A percentile compares a stretch with the other conserved stretches of the same genome.
These are phyloP conservation scores for Syrista parreyssii DNA, from an alignment of 2,888 invertebrate species.

Conservation along the genomic window DNA sequence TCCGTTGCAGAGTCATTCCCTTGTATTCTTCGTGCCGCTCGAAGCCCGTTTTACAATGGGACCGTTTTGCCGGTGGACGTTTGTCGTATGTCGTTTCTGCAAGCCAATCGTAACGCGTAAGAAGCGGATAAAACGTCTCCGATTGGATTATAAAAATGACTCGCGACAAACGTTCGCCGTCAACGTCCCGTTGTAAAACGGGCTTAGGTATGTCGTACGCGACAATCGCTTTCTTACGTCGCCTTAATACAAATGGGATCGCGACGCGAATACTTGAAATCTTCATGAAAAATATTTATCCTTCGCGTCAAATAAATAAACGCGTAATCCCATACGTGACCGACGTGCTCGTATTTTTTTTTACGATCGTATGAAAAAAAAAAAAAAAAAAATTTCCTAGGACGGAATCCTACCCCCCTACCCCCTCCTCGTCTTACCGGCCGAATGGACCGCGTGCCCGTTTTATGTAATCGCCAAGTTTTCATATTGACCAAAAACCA, in stretches of 20 bases:
- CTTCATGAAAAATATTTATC: background rate
- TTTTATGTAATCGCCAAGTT: background rate
- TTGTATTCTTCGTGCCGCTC: background rate
- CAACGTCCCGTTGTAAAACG: too few relatives aligned
- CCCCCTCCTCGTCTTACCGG: background rate
- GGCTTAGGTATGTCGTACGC: background rate
- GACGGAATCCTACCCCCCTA: background rate
- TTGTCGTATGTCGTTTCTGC: too few relatives aligned
- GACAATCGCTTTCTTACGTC: background rate
- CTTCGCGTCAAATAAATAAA: too few relatives aligned
- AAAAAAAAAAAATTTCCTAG: background rate
- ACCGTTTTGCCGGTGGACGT: too few relatives aligned
- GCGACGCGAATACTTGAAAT: background rate
- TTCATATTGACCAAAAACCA: background rate
- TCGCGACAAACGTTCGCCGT: too few relatives aligned
- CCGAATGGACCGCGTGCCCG: background rate
- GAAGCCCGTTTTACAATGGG: too few relatives aligned
- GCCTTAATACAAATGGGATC: background rate
- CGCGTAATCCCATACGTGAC: too few relatives aligned
- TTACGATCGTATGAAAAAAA: background rate
- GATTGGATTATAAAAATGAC: too few relatives aligned
- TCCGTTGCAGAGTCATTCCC: conserved; percentile 12
- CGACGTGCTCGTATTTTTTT: background rate
- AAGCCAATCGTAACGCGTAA: too few relatives aligned
- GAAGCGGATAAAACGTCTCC: too few relatives aligned